A percentile compares a stretch with the other conserved stretches of the same genome.
phyloP scores from a whole-genome alignment of 2,888 invertebrate genomes.

The Heliconius charithonia region DNA sequence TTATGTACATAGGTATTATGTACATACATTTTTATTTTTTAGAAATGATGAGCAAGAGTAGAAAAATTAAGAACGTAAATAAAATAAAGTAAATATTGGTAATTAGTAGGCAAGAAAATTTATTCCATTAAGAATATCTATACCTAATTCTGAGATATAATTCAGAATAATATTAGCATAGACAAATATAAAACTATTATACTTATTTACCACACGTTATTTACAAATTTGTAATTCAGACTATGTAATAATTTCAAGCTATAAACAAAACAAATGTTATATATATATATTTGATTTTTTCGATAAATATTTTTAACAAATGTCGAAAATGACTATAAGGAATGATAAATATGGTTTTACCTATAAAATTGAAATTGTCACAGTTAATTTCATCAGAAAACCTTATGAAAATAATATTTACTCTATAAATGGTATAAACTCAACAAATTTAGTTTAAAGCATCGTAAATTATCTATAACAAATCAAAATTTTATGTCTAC shows the following conservation, averaged over 20 bases:
- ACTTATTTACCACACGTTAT: neutral
- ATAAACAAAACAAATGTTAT: neutral
- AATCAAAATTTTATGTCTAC: neutral
- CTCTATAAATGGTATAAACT: neutral
- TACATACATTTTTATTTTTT: neutral
- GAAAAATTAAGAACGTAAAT: neutral
- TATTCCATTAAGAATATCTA: neutral
- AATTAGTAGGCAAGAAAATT: neutral
- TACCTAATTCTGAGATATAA: too few relatives aligned
- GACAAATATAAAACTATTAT: conserved; percentile 2
- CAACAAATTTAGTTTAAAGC: neutral
- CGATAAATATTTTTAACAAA: neutral
- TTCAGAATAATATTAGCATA: conserved; percentile 2
- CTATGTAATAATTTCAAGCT: neutral
- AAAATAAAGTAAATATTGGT: neutral
- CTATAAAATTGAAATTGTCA: neutral
- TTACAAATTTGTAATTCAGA: neutral
- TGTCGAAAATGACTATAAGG: neutral
- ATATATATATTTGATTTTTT: neutral
- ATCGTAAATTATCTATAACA: neutral
- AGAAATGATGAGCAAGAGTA: neutral
- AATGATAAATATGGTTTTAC: neutral
- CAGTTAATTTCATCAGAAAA: neutral
- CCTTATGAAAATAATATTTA: neutral
- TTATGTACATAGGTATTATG: too few relatives aligned